These are phyloP conservation scores for Diloba caeruleocephala DNA, from an alignment of 2,888 invertebrate species.

Conservation along the genomic window DNA sequence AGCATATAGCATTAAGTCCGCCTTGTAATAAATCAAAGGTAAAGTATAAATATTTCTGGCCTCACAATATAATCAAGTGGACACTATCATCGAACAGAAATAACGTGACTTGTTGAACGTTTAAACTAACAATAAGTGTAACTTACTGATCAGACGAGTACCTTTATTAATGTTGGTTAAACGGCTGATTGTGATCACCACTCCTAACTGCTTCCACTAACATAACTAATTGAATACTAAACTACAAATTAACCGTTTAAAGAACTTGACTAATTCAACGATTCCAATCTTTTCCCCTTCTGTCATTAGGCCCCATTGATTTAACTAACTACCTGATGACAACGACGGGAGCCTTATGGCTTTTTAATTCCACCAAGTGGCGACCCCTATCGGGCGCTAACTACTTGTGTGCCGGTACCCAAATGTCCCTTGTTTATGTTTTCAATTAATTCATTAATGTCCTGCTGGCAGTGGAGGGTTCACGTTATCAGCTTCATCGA, in stretches of 20 bases:
- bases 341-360: slow-evolving; percentile 59
- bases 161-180: slow-evolving; percentile 8
- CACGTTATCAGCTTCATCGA: slow-evolving; percentile 28
- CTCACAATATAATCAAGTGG: no score
- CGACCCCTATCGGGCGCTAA: slow-evolving; percentile 61
- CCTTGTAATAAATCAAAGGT: no score
- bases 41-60: no score
- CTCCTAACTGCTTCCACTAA: slow-evolving; percentile 24
- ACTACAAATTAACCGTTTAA: slow-evolving; percentile 39
- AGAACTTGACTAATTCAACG: slow-evolving; percentile 34
- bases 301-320: slow-evolving; percentile 24
- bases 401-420: slow-evolving; percentile 24
- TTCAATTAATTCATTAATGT: slow-evolving; percentile 51
- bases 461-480: slow-evolving; percentile 40
- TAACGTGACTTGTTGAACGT: no score
- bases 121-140: background rate
- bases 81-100: no score
- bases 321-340: slow-evolving; percentile 52
- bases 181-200: slow-evolving; percentile 27
- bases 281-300: slow-evolving; percentile 29
- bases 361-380: slow-evolving; percentile 72
- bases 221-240: slow-evolving; percentile 39
- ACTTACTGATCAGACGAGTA: background rate
- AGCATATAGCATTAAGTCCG: no score
- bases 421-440: slow-evolving; percentile 53